Evolutionary conservation across 1,140 invertebrate genomes (phyloP).

Genomic region (Drosophila malerkotliana): DNA sequence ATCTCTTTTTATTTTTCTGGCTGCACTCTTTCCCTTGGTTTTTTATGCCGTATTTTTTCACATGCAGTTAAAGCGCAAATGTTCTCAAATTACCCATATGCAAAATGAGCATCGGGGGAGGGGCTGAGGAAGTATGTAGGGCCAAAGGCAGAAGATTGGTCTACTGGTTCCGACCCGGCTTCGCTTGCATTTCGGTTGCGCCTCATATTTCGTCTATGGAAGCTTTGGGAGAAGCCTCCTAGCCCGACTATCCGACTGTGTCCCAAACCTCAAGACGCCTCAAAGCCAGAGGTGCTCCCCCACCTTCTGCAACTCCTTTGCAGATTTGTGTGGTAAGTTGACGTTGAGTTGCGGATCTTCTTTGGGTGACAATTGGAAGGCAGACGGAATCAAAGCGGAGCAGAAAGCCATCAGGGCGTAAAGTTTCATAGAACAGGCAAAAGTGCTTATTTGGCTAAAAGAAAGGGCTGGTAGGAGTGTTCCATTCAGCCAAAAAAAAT

Average conservation of each 20-base stretch:
- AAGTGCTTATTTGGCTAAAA: conserved; percentile 40
- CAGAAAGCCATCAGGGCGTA: conserved; percentile 50
- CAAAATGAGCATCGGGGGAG: conserved; percentile 33
- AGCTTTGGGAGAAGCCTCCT: conserved; percentile 30
- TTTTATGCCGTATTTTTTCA: conserved; percentile 47
- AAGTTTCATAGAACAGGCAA: conserved; percentile 49
- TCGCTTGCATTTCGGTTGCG: conserved; percentile 74
- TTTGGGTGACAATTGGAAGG: conserved; percentile 65
- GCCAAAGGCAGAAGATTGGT: conserved; percentile 49
- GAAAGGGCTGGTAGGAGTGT: conserved; percentile 16
- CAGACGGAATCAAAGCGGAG: conserved; percentile 43
- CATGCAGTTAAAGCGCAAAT: conserved; percentile 79
- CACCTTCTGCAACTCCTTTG: conserved; percentile 4
- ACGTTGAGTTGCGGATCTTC: conserved; percentile 52
- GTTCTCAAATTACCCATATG: conserved; percentile 81
- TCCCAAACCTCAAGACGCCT: conserved; percentile 67
- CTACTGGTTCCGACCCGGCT: conserved; percentile 52
- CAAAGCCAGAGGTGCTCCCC: conserved; percentile 10
- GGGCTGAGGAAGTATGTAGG: conserved; percentile 12
- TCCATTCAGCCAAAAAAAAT: background rate
- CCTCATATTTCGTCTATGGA: conserved; percentile 79
- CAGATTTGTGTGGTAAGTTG: conserved; percentile 67
- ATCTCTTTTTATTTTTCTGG: conserved; percentile 38
- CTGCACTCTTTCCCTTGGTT: conserved; percentile 29
- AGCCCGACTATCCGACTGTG: conserved; percentile 14